phyloP scores from a whole-genome alignment of 2,113 vertebrate genomes.

The Aepyceros melampus region DNA sequence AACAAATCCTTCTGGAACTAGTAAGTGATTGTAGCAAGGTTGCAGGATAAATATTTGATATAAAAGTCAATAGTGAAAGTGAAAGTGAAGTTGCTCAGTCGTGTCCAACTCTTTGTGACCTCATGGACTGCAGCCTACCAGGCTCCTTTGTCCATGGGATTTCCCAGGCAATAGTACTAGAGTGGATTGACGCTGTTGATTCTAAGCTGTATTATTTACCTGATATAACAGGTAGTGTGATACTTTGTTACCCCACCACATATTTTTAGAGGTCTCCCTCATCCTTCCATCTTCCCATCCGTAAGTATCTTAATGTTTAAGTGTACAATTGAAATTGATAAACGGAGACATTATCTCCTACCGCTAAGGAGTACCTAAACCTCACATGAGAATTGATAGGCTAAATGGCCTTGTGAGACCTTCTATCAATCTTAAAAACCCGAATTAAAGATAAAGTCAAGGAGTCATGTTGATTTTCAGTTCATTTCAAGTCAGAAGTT shows the following conservation, averaged over 20 bases:
- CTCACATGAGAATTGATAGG: background rate
- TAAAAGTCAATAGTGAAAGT: too few species aligned
- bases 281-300: background rate
- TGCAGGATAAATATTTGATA: background rate
- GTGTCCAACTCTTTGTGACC: too few species aligned
- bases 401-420: background rate
- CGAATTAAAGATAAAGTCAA: background rate
- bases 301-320: background rate
- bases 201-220: background rate
- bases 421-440: background rate
- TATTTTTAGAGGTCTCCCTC: background rate
- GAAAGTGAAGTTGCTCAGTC: too few species aligned
- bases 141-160: too few species aligned
- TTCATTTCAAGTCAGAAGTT: background rate
- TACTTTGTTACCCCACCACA: background rate
- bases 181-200: background rate
- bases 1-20: background rate
- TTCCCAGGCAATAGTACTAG: too few species aligned
- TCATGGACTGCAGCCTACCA: too few species aligned
- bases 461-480: background rate
- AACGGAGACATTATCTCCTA: background rate
- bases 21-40: background rate
- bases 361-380: background rate
- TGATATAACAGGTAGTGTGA: background rate
- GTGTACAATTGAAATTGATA: background rate